Base-by-base conservation (phyloP, 2,113 vertebrate genomes). In the Mastomys natalensis region DNA sequence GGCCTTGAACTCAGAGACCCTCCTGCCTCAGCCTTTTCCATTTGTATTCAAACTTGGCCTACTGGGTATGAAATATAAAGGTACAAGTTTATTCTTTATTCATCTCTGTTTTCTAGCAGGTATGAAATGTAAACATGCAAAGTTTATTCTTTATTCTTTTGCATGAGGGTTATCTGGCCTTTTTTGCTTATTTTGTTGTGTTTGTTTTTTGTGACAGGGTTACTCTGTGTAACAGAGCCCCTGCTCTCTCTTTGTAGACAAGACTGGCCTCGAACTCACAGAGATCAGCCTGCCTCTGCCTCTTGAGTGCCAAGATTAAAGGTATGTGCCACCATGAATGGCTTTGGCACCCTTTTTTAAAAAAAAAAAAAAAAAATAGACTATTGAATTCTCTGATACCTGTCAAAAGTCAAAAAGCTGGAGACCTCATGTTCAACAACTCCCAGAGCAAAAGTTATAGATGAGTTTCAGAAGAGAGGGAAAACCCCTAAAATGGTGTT, bases 391-490 rank as follows among this genome's bases (percentile, higher is more conserved):
- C 7, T 58, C 34, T 5, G 11, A 58, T 12, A 58, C 19, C 55
- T 60, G 37, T 43, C 24, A 60, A 60, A 60, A 62, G 12, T 60
- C 37, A 51, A 51, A 77, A 51, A 17, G 13, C 13, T 51, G 81
- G n/a, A 58, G 55, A 43, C 55, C n/a, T 84, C 81, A 84, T 43
- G 17, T 60, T 26, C 53, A 68, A 68, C 16, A 94, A 72, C 12
- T 89, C 31, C 34, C 40, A 95, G 70, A 58, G 68, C 48, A 93
- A 92, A 31, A 84, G 78, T 77, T 94, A 55, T 5, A 1, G 9
- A 74, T 93, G n/a, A 19, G 72, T 26, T 74, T 92, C 85, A 93
- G 48, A 96, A 96, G 34, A 60, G 88, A 68, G 8, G 45, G 51
- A 19, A 91, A 80, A 68, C 16, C 72, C 78, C 55, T 94, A 90